These are phyloP conservation scores for Phytoseiulus persimilis DNA, from an alignment of 2,888 invertebrate species.

Conservation along the genomic window DNA sequence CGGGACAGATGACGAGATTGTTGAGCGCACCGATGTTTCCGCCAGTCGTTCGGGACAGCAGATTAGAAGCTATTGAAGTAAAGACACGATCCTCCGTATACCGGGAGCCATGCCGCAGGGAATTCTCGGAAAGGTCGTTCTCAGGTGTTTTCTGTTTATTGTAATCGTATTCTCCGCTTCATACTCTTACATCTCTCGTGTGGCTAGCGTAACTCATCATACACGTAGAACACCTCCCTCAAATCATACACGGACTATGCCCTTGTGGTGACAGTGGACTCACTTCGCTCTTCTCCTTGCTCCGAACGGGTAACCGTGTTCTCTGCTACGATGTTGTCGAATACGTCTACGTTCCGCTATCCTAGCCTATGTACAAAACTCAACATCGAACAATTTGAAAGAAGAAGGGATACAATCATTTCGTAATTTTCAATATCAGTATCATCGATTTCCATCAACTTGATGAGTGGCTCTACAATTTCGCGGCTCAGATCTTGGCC, in stretches of 20 bases:
- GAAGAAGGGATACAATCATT: not conserved
- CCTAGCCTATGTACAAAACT: not conserved
- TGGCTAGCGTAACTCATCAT: no score
- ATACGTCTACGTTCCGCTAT: not conserved
- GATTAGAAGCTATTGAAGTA: not conserved
- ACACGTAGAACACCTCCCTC: no score
- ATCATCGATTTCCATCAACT: not conserved
- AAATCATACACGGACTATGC: no score
- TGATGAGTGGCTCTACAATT: not conserved
- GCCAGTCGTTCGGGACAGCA: not conserved
- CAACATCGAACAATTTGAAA: not conserved
- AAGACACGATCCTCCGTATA: not conserved
- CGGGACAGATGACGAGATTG: not conserved
- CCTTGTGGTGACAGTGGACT: no score
- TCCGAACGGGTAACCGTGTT: not conserved
- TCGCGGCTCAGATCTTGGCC: not conserved
- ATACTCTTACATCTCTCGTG: no score
- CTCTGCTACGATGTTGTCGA: not conserved
- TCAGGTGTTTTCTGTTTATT: no score
- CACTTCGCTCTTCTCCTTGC: no score
- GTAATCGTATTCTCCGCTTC: no score
- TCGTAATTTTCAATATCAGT: not conserved
- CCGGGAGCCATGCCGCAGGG: not conserved
- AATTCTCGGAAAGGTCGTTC: no score
- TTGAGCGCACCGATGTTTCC: not conserved